Percentiles rank a stretch among this genome's conserved stretches.
Conservation (phyloP, 2,888 invertebrate genomes). For the Heliconius hortense region DNA sequence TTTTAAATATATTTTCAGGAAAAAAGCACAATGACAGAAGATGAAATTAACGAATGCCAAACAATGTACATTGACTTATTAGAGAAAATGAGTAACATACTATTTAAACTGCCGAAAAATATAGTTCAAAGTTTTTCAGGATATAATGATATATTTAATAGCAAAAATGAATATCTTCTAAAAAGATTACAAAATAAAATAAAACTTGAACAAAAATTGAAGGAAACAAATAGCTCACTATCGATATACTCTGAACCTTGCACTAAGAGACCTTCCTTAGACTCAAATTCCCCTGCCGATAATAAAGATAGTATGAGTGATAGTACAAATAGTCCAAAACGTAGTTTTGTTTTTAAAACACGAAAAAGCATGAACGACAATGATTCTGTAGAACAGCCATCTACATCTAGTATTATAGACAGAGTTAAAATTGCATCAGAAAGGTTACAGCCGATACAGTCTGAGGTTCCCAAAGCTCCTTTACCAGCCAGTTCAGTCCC, state of each 20-base stretch:
- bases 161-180: neutral
- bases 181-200: conserved; percentile 1
- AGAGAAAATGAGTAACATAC: conserved; percentile 84
- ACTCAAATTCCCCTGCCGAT: neutral
- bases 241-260: neutral
- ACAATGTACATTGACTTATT: conserved; percentile 81
- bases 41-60: conserved; percentile 30
- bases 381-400: conserved; percentile 45
- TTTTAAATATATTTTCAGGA: conserved; percentile 17
- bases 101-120: conserved; percentile 83
- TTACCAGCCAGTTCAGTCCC: conserved; percentile 66
- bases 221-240: neutral
- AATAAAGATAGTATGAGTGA: conserved; percentile 12
- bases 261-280: neutral
- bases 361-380: conserved; percentile 52
- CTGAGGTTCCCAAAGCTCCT: conserved; percentile 53
- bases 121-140: conserved; percentile 75
- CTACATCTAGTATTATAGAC: conserved; percentile 64
- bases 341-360: conserved; percentile 72
- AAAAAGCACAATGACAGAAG: conserved; percentile 13
- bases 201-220: neutral
- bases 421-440: conserved; percentile 64
- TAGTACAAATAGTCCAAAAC: conserved; percentile 54
- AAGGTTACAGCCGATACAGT: conserved; percentile 61
- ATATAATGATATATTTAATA: conserved; percentile 68